Conservation (phyloP, 2,888 invertebrate species). For the Sphaerophoria taeniata region DNA sequence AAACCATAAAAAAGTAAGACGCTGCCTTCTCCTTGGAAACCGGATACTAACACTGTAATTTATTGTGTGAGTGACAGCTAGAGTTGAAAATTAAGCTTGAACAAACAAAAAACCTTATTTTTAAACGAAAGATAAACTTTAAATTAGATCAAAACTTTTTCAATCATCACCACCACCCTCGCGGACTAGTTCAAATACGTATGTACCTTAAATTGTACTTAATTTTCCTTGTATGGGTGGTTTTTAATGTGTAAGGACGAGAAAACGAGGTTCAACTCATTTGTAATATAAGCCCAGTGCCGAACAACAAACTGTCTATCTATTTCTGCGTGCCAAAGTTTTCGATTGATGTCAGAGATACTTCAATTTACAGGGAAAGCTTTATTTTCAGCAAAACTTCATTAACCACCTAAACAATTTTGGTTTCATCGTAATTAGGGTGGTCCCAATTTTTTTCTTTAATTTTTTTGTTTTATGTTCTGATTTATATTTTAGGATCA, state of each 20-base stretch:
- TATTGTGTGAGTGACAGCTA: slow-evolving; percentile 45
- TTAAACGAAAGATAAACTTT: slow-evolving; percentile 56
- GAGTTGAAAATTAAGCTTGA: slow-evolving; percentile 5
- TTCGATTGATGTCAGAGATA: slow-evolving; percentile 47
- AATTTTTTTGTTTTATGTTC: too few relatives aligned
- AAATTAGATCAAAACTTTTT: slow-evolving; percentile 81
- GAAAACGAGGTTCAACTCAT: slow-evolving; percentile 5
- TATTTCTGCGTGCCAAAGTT: slow-evolving; percentile 43
- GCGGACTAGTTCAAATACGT: background rate
- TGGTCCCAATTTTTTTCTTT: too few relatives aligned
- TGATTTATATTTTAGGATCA: too few relatives aligned
- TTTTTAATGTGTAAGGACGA: slow-evolving; percentile 12
- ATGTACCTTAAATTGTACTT: background rate
- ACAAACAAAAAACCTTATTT: slow-evolving; percentile 5
- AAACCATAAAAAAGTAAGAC: slow-evolving; percentile 18
- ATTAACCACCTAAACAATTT: background rate
- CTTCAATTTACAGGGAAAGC: slow-evolving; percentile 33
- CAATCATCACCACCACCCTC: slow-evolving; percentile 76
- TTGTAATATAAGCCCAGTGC: slow-evolving; percentile 12
- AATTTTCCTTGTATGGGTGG: too few relatives aligned
- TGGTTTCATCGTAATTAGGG: background rate
- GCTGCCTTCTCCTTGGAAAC: background rate
- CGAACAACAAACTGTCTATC: slow-evolving; percentile 37
- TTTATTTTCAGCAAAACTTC: slow-evolving; percentile 45
- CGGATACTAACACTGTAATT: slow-evolving; percentile 42